Base-by-base conservation (phyloP, 2,888 invertebrate species). In the Nephrotoma guestfalica region DNA sequence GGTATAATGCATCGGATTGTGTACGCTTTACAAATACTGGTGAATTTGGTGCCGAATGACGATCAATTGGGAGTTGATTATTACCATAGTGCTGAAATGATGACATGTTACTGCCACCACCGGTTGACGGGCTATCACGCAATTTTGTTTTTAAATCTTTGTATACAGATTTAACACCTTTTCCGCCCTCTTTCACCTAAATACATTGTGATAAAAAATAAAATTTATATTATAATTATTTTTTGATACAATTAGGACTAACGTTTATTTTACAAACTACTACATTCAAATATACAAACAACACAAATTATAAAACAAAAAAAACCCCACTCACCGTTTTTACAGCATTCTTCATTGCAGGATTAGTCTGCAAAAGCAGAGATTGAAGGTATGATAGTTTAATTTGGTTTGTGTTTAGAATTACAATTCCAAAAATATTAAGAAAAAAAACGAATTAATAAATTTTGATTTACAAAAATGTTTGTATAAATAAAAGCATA, bases 261-360 rank as follows among this genome's bases (percentile, higher is more conserved):
- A 2, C 30, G 30, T 30, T 30, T 30, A 86, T 86, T 57, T 86
- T 45, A 71, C 15, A 40, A 57, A 51, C 18, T 41, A 45, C 47
- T 84, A 84, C 84, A n/a, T 84, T n/a, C 13, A 84, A 84, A 84
- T 41, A 41, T 41, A 84, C 41, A 41, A 84, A 84, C 42, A 84
- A 84, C 13, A 84, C 15, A 45, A 71, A 42, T 30, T 3, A 30
- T 30, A 30, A 42, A 41, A 86, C 57, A 83, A 41, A 83, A 86
- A 88, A 89, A 88, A 87, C 87, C 89, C 90, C 91, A 95, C 96
- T 96, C 94, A 97, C 97, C 93, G 96, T 95, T 94, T 97, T 97
- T 87, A 97, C 97, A 90, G 97, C 97, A 91, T 96, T 96, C 93
- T 96, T 97, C 92, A 98, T 95, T 90, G 97, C 97, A 90, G 97